These are phyloP conservation scores for Agonopterix subpropinquella DNA, from an alignment of 2,888 invertebrate genomes.

Conservation along the genomic window DNA sequence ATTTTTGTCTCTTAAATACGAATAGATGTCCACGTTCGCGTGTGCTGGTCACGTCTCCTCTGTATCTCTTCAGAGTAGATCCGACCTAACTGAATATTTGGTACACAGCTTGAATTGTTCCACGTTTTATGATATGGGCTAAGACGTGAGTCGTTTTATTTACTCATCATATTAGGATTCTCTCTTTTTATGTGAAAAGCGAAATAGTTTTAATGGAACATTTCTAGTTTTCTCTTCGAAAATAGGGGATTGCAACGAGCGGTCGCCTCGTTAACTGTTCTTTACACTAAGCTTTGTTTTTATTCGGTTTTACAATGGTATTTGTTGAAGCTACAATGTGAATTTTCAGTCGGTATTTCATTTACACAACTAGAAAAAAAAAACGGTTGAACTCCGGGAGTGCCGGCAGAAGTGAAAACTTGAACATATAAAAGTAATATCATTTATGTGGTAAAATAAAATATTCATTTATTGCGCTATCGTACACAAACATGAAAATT, in stretches of 20 bases:
- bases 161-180: conserved; percentile 35
- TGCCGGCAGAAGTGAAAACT: too few species aligned
- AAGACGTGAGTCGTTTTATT: conserved; percentile 45
- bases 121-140: conserved; percentile 48
- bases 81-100: conserved; percentile 57
- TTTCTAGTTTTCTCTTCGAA: background rate
- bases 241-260: background rate
- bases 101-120: conserved; percentile 41
- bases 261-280: too few species aligned
- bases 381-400: too few species aligned
- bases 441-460: too few species aligned
- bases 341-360: too few species aligned
- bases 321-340: too few species aligned
- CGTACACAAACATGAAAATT: too few species aligned
- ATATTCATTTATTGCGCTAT: too few species aligned
- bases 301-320: too few species aligned
- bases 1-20: conserved; percentile 4
- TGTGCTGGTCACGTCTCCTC: conserved; percentile 30
- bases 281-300: too few species aligned
- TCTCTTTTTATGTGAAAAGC: conserved; percentile 11
- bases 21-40: conserved; percentile 1
- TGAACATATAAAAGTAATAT: too few species aligned
- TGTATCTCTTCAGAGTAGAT: conserved; percentile 35
- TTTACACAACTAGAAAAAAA: too few species aligned
- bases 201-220: conserved; percentile 1